Conservation (phyloP, 2,113 vertebrate species). For the Neodontobutis hainanensis region DNA sequence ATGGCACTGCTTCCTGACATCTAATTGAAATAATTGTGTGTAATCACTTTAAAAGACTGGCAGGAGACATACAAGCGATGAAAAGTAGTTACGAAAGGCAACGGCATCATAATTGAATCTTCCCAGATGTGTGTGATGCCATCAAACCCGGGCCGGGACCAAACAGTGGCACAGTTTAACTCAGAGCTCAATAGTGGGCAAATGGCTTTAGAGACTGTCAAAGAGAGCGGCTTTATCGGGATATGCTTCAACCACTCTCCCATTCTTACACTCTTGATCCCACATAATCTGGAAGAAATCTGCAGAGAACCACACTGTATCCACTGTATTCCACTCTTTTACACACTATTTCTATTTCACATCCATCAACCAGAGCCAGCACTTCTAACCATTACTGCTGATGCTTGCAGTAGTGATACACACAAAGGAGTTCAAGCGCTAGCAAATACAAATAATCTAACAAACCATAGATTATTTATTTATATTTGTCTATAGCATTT, state of each 20-base stretch:
- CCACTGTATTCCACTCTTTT: slow-evolving; percentile 40
- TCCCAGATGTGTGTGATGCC: slow-evolving; percentile 62
- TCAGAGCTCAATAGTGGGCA: slow-evolving; percentile 55
- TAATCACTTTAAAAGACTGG: slow-evolving; percentile 76
- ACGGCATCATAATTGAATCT: slow-evolving; percentile 71
- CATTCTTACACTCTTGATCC: slow-evolving; percentile 53
- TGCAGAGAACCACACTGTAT: slow-evolving; percentile 35
- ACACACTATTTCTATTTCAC: slow-evolving; percentile 33
- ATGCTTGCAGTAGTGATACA: not conserved
- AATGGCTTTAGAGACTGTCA: slow-evolving; percentile 61
- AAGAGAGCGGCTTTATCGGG: slow-evolving; percentile 61
- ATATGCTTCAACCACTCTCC: slow-evolving; percentile 63
- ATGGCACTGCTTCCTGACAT: slow-evolving; percentile 67
- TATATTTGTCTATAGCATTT: too few relatives aligned
- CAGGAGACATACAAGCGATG: slow-evolving; percentile 65
- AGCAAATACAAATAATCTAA: too few relatives aligned
- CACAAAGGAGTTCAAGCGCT: not conserved
- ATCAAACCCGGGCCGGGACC: slow-evolving; percentile 49
- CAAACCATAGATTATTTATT: too few relatives aligned
- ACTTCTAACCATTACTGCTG: slow-evolving; percentile 8
- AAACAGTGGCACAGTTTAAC: slow-evolving; percentile 49
- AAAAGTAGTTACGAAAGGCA: slow-evolving; percentile 67
- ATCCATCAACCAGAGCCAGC: slow-evolving; percentile 23
- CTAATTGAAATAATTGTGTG: slow-evolving; percentile 74
- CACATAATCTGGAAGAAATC: slow-evolving; percentile 68